Conservation (phyloP, 2,797 vertebrate species). For the Todus mexicanus region DNA sequence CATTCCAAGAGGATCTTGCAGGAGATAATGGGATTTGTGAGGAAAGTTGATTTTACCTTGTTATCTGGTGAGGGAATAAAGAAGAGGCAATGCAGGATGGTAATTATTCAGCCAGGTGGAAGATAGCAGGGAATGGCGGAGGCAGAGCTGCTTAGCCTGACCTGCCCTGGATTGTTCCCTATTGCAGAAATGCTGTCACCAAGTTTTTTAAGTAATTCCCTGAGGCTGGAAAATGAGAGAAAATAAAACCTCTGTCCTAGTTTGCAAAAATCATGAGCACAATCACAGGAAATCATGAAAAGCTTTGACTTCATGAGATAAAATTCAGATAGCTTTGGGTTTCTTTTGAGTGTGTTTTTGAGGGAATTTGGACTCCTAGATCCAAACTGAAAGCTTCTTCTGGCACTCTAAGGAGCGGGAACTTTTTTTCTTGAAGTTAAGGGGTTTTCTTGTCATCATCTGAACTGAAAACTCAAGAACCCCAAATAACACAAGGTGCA, state of each 20-base stretch:
- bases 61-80: conserved; percentile 29
- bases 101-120: conserved; percentile 33
- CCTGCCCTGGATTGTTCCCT: neutral
- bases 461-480: neutral
- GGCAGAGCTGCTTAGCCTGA: conserved; percentile 23
- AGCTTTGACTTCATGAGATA: neutral
- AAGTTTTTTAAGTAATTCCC: conserved; percentile 13
- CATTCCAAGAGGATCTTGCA: conserved; percentile 22
- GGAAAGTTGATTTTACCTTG: conserved; percentile 60
- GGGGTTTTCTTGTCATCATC: neutral
- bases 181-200: neutral
- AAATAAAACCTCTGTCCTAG: neutral
- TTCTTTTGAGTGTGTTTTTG: neutral
- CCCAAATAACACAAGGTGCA: neutral
- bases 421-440: neutral
- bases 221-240: neutral
- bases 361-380: neutral
- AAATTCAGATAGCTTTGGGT: neutral
- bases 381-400: neutral
- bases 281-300: neutral
- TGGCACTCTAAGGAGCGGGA: neutral
- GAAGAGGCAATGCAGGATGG: neutral
- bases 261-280: neutral
- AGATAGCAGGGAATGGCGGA: neutral
- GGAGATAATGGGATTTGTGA: conserved; percentile 59